Percentiles rank a stretch among this genome's conserved stretches.
phyloP scores from a whole-genome alignment of 2,797 vertebrate species.

The Oreonectes daqikongensis region DNA sequence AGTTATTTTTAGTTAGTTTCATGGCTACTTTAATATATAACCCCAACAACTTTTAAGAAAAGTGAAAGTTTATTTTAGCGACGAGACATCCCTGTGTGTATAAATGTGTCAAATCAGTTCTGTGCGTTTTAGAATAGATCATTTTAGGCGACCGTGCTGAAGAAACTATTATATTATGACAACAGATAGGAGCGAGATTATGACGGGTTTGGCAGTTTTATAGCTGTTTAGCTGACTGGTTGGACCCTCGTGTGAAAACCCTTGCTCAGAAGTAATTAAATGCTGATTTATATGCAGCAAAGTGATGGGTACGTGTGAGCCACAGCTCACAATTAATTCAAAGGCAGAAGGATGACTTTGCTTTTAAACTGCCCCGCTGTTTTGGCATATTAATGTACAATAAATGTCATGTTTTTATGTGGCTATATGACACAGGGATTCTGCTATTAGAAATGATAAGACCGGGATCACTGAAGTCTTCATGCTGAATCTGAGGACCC shows the following conservation, averaged over 20 bases:
- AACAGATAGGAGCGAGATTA: slow-evolving; percentile 15
- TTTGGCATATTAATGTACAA: slow-evolving; percentile 49
- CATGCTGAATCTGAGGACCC: slow-evolving; percentile 9
- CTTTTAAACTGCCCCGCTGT: slow-evolving; percentile 32
- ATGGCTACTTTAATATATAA: too few relatives aligned
- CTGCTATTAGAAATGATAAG: slow-evolving; percentile 16
- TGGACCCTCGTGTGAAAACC: slow-evolving; percentile 38
- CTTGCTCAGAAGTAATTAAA: slow-evolving; percentile 48
- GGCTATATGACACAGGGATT: slow-evolving; percentile 22
- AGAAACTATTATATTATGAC: not conserved
- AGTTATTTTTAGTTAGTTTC: too few relatives aligned
- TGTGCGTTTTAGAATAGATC: not conserved
- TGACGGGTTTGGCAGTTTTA: slow-evolving; percentile 21
- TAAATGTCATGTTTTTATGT: slow-evolving; percentile 44
- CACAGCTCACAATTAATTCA: slow-evolving; percentile 56
- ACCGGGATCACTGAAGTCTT: slow-evolving; percentile 27
- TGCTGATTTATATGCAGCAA: slow-evolving; percentile 48
- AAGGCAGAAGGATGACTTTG: slow-evolving; percentile 42
- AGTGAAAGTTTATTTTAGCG: not conserved
- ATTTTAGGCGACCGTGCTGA: not conserved
- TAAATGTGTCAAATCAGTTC: slow-evolving; percentile 2
- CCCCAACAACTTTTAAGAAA: not conserved
- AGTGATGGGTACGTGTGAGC: slow-evolving; percentile 44
- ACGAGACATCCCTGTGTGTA: not conserved
- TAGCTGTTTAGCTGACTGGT: slow-evolving; percentile 28